Conservation (phyloP, 92 coral and sea anemone genomes). For the Actinernus sp. region DNA sequence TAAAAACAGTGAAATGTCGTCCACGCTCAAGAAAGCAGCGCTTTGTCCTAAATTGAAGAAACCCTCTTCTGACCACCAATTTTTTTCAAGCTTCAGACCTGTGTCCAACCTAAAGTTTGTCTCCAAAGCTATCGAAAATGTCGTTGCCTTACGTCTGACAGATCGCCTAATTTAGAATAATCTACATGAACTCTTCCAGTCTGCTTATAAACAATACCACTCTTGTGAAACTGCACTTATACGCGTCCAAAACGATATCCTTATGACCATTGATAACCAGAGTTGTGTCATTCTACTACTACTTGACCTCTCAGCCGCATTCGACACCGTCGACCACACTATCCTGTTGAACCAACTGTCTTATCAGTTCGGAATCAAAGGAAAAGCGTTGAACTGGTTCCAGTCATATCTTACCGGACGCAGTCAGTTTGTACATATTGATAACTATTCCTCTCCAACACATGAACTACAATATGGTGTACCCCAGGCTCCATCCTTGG, state of each 20-base stretch:
- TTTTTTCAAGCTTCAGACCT: constrained; percentile 8
- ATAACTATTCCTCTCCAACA: too few species aligned
- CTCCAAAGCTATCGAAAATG: background rate
- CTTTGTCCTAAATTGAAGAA: constrained; percentile 1
- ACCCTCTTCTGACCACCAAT: constrained; percentile 1
- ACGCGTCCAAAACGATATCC: constrained; percentile 2
- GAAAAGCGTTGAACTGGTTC: constrained; percentile 13
- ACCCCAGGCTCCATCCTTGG: too few species aligned
- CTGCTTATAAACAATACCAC: constrained; percentile 6
- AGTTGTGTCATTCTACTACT: too few species aligned
- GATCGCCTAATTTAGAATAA: background rate
- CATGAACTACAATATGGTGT: too few species aligned
- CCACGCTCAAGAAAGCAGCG: constrained; percentile 4
- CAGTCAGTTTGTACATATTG: too few species aligned
- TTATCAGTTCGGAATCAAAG: constrained; percentile 10
- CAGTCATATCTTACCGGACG: too few species aligned
- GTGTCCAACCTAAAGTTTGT: constrained; percentile 11
- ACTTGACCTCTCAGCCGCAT: too few species aligned
- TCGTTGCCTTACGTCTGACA: background rate
- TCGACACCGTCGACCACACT: too few species aligned
- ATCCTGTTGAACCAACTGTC: constrained; percentile 7
- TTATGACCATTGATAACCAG: too few species aligned
- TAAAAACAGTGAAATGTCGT: too few species aligned
- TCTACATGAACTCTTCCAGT: constrained; percentile 7
- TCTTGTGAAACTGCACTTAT: constrained; percentile 7